Conservation (phyloP, 1,140 invertebrate species). For the Myzus persicae region DNA sequence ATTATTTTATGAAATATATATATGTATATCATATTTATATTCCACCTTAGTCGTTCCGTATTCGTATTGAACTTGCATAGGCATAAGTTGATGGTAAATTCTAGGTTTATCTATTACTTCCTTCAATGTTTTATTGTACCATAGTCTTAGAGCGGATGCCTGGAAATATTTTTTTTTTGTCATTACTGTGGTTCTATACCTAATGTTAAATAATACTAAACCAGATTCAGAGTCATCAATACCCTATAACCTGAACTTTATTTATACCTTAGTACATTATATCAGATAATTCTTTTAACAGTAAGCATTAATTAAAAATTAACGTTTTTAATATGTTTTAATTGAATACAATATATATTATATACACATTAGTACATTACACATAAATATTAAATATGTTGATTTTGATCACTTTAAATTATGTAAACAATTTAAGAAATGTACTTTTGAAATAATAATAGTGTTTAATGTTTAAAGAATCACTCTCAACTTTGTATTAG, state of each 20-base stretch:
- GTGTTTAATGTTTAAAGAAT: background rate
- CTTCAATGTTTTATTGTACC: constrained; percentile 86
- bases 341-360: too few relatives aligned
- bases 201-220: background rate
- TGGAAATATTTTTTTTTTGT: constrained; percentile 63
- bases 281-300: background rate
- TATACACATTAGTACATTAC: too few relatives aligned
- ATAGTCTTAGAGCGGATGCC: constrained; percentile 81
- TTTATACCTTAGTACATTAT: background rate
- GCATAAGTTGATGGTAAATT: constrained; percentile 92
- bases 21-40: background rate
- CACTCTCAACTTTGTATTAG: background rate
- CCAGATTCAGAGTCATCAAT: background rate
- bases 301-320: background rate
- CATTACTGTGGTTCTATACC: background rate
- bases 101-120: constrained; percentile 85
- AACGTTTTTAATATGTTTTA: too few relatives aligned
- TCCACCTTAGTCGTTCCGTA: constrained; percentile 74
- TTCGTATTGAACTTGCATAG: constrained; percentile 84
- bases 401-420: too few relatives aligned
- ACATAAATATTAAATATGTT: too few relatives aligned
- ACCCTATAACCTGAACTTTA: background rate
- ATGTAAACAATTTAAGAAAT: too few relatives aligned
- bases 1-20: background rate
- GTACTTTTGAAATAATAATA: too few relatives aligned